Percentiles rank a stretch among this genome's conserved stretches.
phyloP scores from a whole-genome alignment of 2,113 vertebrate species.

The Notothenia coriiceps region DNA sequence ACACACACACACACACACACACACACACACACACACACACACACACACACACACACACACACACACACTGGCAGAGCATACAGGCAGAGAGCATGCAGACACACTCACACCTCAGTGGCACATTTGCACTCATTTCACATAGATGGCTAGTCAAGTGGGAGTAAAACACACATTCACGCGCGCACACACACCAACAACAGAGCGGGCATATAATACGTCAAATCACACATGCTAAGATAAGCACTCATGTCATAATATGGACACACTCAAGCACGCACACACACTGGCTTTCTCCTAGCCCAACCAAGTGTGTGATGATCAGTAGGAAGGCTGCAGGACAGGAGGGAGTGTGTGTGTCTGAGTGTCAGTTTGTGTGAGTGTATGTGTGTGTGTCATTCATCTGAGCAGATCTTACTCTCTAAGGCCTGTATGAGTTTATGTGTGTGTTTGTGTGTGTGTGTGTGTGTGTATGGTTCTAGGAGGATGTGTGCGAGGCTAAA shows the following conservation, averaged over 20 bases:
- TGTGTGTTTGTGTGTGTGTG: conserved; percentile 18
- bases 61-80: conserved; percentile 29
- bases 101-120: conserved; percentile 57
- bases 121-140: conserved; percentile 72
- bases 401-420: conserved; percentile 46
- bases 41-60: conserved; percentile 12
- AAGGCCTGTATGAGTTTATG: conserved; percentile 29
- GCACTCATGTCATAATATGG: conserved; percentile 68
- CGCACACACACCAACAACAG: conserved; percentile 56
- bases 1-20: conserved; percentile 51
- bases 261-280: conserved; percentile 59
- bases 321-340: conserved; percentile 81
- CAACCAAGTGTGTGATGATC: conserved; percentile 88
- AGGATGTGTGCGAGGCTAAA: background rate
- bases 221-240: conserved; percentile 75
- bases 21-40: conserved; percentile 50
- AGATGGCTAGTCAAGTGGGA: conserved; percentile 74
- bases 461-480: background rate
- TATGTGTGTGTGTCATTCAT: conserved; percentile 50
- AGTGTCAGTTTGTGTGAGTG: conserved; percentile 29
- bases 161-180: conserved; percentile 71
- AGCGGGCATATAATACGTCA: conserved; percentile 61
- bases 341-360: conserved; percentile 47
- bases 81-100: conserved; percentile 37
- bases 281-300: conserved; percentile 82